These are phyloP conservation scores for Bombus polaris DNA, from an alignment of 1,140 invertebrate genomes.

Conservation along the genomic window DNA sequence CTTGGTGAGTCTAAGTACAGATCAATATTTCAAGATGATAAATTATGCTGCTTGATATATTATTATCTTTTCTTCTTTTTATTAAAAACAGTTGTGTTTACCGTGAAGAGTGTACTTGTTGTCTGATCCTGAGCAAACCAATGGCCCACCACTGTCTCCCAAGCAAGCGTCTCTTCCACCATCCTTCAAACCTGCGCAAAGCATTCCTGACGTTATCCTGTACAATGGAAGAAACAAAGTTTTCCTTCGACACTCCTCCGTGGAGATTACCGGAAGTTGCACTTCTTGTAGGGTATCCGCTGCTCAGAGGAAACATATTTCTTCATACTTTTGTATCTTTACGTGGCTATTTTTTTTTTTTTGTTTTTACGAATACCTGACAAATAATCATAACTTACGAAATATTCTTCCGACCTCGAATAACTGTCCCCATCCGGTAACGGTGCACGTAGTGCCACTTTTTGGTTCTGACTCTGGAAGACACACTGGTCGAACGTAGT, in stretches of 20 bases:
- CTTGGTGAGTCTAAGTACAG: neutral
- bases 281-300: constrained; percentile 94
- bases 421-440: constrained; percentile 92
- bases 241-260: constrained; percentile 90
- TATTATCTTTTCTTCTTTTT: neutral
- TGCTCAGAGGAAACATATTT: constrained; percentile 68
- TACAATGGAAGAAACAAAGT: constrained; percentile 91
- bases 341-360: neutral
- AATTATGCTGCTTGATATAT: neutral
- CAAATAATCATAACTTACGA: constrained; percentile 85
- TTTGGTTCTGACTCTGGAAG: constrained; percentile 84
- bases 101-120: constrained; percentile 79
- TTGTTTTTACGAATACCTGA: neutral
- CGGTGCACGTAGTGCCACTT: constrained; percentile 88
- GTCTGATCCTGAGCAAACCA: constrained; percentile 84
- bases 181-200: constrained; percentile 86
- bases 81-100: constrained; percentile 27
- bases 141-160: constrained; percentile 87
- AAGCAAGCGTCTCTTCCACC: constrained; percentile 87
- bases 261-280: constrained; percentile 91
- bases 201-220: constrained; percentile 86
- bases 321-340: neutral
- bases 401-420: constrained; percentile 91
- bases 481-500: constrained; percentile 90
- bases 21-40: neutral